Evolutionary conservation across 2,888 invertebrate species (phyloP), one percentile per base, ranked within the genome.

Genomic region (Papilio protenor): DNA sequence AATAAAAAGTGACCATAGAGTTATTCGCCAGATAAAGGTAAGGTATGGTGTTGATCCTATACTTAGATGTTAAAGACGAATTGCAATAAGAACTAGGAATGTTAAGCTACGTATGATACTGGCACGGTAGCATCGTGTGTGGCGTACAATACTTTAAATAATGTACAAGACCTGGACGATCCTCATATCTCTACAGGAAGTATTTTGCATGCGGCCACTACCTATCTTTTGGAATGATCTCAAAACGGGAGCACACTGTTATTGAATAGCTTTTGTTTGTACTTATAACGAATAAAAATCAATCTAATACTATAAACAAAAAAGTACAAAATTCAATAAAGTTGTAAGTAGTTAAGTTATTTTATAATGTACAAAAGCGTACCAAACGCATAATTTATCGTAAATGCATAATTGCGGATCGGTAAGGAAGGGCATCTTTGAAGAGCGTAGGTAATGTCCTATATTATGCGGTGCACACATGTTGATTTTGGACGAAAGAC

Each of bases 121-220:
- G 82, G 84, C 83, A 84, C 85, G 83, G 88, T 85, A 86, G 89
- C 93, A 79, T 90, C 92, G 93, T 93, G 93, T 93, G 93, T 93
- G 93, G 93, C 88, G 89, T 81, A 86, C 85, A 88, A 89, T 90
- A 88, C 88, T 88, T 90, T 88, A 91, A 91, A 91, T 91, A 92
- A 91, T 90, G 90, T 90, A 90, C 88, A 87, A 88, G 82, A 84
- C 81, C 83, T 85, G 89, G 90, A 91, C 91, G 90, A 90, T 90
- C 88, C 89, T 89, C 93, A 93, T 93, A 94, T 93, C 94, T 92
- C 90, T 89, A 90, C 88, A 88, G 93, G 93, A 94, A 94, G 93
- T 92, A 90, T 91, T 94, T 92, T 92, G 92, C 94, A 94, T 94
- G 91, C 91, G 87, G 87, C 89, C 85, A 89, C 90, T 87, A 91